These are phyloP conservation scores for Pasiphila rectangulata DNA, from an alignment of 2,888 invertebrate species.

Conservation along the genomic window DNA sequence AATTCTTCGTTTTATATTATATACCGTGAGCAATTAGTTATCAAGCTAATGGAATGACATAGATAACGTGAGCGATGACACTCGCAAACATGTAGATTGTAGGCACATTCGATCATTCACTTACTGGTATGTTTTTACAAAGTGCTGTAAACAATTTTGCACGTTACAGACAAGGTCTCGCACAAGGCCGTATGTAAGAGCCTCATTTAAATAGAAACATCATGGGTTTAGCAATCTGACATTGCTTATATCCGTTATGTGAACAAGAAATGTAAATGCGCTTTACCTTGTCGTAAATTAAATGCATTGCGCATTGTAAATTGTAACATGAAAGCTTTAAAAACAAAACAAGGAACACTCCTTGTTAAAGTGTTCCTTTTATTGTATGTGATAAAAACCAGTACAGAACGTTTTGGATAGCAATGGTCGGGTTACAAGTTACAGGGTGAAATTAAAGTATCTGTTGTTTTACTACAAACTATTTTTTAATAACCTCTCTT, in stretches of 20 bases:
- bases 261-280: neutral
- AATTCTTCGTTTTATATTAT: no score
- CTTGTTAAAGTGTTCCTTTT: no score
- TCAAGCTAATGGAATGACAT: constrained; percentile 29
- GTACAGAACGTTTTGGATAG: no score
- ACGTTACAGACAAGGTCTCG: constrained; percentile 29
- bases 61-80: constrained; percentile 17
- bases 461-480: no score
- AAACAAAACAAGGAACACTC: no score
- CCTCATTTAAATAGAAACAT: constrained; percentile 10
- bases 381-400: no score
- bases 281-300: neutral
- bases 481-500: no score
- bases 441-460: no score
- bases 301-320: no score
- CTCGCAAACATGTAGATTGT: constrained; percentile 10
- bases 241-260: constrained; percentile 6
- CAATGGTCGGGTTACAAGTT: no score
- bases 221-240: constrained; percentile 2
- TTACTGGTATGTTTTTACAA: constrained; percentile 29
- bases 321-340: no score
- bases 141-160: constrained; percentile 32
- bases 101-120: constrained; percentile 16
- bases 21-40: no score
- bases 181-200: constrained; percentile 22